Evolutionary conservation across 2,797 vertebrate genomes (phyloP).

Genomic region (Netta rufina): DNA sequence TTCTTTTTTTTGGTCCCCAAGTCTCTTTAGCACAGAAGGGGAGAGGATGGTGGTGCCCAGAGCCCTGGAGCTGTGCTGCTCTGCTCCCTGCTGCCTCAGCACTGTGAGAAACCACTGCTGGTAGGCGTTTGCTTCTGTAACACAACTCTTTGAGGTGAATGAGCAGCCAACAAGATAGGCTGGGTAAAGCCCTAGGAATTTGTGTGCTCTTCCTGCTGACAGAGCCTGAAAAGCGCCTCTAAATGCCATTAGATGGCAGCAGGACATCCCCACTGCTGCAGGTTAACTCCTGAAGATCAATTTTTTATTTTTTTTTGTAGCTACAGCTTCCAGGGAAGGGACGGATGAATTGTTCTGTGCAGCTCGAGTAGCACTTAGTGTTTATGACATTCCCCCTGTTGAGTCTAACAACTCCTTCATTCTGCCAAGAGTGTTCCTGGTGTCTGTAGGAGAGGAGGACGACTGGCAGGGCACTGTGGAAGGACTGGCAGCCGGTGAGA

Average conservation of each 20-base stretch:
- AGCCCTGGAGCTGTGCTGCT: not conserved
- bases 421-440: rapidly evolving
- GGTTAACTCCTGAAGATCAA: not conserved
- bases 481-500: not conserved
- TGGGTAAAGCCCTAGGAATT: not conserved
- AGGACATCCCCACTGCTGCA: not conserved
- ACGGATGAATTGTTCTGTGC: too few relatives aligned
- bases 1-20: slow-evolving; percentile 37
- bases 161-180: not conserved
- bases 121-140: not conserved
- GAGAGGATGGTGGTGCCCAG: not conserved
- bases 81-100: not conserved
- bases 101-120: not conserved
- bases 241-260: slow-evolving; percentile 8
- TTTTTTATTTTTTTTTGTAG: not conserved
- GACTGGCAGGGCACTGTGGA: too few relatives aligned
- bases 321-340: not conserved
- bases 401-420: rapidly evolving
- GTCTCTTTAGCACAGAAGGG: not conserved
- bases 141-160: not conserved
- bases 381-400: not conserved
- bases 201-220: not conserved
- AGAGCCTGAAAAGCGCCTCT: not conserved
- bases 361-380: not conserved
- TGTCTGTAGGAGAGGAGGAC: rapidly evolving